These are phyloP conservation scores for Tolmerus cingulatus DNA, from an alignment of 2,888 invertebrate genomes.

Conservation along the genomic window DNA sequence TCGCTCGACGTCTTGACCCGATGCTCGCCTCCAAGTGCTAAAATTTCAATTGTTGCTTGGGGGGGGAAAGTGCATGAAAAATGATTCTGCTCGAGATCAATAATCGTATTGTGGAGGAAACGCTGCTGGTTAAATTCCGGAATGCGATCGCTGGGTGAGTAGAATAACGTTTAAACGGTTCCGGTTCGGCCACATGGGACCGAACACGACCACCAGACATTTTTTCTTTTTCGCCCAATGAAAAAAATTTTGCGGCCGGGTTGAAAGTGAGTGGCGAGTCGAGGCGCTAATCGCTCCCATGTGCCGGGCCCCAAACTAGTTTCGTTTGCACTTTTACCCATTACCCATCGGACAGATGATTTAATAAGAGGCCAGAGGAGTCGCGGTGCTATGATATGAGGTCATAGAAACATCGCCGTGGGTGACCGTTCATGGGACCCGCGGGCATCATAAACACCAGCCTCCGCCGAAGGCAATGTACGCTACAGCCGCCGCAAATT, in stretches of 20 bases:
- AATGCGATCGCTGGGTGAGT: conserved; percentile 92
- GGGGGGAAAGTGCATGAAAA: conserved; percentile 47
- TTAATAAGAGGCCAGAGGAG: neutral
- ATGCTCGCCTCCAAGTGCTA: conserved; percentile 8
- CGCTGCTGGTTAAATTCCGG: conserved; percentile 92
- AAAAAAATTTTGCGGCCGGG: neutral
- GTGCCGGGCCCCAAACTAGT: neutral
- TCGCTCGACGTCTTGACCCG: neutral
- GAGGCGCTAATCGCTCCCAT: neutral
- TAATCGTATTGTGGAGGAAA: conserved; percentile 98
- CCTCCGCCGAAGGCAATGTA: neutral
- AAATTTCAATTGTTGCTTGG: conserved; percentile 29
- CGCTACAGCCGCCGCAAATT: neutral
- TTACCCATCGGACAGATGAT: neutral
- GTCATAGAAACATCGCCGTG: neutral
- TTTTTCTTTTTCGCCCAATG: neutral
- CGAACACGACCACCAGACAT: neutral
- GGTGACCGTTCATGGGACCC: neutral
- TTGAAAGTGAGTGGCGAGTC: neutral
- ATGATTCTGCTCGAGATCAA: conserved; percentile 99
- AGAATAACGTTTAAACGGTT: neutral
- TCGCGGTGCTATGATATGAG: neutral
- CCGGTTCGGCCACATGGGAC: neutral
- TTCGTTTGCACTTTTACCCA: neutral
- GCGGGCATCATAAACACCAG: neutral